phyloP scores from a whole-genome alignment of 2,888 invertebrate species.

The Linyphia triangularis region DNA sequence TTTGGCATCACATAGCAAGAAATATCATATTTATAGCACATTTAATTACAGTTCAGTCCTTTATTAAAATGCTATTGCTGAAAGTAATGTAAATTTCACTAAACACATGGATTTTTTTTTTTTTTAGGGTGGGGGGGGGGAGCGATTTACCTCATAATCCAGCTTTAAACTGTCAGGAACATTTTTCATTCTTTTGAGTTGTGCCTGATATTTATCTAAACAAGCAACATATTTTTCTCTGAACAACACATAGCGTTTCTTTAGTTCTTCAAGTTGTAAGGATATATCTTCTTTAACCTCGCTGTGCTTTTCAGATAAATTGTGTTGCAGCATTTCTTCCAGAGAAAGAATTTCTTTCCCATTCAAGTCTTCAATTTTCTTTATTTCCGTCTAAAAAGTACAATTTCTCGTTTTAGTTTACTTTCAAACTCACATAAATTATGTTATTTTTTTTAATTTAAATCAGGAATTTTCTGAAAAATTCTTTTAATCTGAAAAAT shows the following conservation, averaged over 20 bases:
- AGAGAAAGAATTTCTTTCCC: slow-evolving; percentile 3
- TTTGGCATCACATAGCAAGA: too few relatives aligned
- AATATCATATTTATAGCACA: too few relatives aligned
- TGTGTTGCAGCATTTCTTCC: slow-evolving; percentile 29
- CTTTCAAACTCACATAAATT: too few relatives aligned
- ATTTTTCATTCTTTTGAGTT: slow-evolving; percentile 7
- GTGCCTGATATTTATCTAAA: slow-evolving; percentile 14
- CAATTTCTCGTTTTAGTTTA: too few relatives aligned
- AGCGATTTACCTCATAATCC: not conserved
- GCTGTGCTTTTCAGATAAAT: slow-evolving; percentile 1
- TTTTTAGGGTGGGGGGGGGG: too few relatives aligned
- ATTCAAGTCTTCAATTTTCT: not conserved
- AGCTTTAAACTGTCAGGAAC: slow-evolving; percentile 51
- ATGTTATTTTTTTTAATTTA: too few relatives aligned
- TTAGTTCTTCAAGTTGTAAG: not conserved
- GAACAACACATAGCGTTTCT: slow-evolving; percentile 12
- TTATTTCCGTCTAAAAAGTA: not conserved
- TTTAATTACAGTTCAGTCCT: too few relatives aligned
- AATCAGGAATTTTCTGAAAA: too few relatives aligned
- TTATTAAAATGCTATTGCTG: too few relatives aligned
- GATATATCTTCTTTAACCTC: not conserved
- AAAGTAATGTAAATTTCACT: too few relatives aligned
- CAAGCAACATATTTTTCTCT: slow-evolving; percentile 25
- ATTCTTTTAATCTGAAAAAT: too few relatives aligned
- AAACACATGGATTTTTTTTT: too few relatives aligned